These are phyloP conservation scores for Cephus pulcher DNA, from an alignment of 2,888 invertebrate genomes.

Conservation along the genomic window DNA sequence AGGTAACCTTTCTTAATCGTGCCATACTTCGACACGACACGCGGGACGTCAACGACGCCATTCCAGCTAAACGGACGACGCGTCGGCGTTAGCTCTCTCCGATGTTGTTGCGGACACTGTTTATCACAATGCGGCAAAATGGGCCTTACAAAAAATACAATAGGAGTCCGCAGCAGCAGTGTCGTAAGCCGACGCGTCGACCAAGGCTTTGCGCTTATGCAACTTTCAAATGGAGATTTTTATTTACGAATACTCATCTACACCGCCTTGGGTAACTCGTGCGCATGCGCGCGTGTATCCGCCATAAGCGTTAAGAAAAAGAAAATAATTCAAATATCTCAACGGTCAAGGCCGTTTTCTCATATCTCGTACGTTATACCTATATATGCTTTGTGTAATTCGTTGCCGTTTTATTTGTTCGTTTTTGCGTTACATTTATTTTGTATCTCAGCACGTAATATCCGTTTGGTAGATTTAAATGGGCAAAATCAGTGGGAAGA, in stretches of 20 bases:
- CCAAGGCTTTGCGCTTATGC: background rate
- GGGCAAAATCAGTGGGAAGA: background rate
- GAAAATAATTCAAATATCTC: background rate
- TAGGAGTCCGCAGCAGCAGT: conserved; percentile 49
- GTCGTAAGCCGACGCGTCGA: background rate
- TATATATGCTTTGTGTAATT: background rate
- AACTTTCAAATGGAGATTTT: background rate
- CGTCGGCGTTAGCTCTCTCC: conserved; percentile 24
- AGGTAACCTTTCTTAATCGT: background rate
- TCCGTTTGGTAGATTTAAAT: background rate
- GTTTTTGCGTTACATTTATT: background rate
- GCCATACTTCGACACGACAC: background rate
- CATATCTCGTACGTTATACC: background rate
- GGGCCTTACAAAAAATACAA: conserved; percentile 66
- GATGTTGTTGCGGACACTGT: conserved; percentile 57
- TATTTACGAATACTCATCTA: background rate
- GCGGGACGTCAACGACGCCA: background rate
- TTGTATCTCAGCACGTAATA: background rate
- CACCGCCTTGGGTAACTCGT: background rate
- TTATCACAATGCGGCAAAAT: conserved; percentile 65
- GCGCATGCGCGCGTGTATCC: background rate
- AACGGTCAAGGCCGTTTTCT: background rate
- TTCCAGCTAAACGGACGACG: background rate
- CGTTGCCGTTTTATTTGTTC: background rate
- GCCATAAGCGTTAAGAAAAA: background rate